These are phyloP conservation scores for Sciurus vulgaris DNA, from an alignment of 2,797 vertebrate species.

Conservation along the genomic window DNA sequence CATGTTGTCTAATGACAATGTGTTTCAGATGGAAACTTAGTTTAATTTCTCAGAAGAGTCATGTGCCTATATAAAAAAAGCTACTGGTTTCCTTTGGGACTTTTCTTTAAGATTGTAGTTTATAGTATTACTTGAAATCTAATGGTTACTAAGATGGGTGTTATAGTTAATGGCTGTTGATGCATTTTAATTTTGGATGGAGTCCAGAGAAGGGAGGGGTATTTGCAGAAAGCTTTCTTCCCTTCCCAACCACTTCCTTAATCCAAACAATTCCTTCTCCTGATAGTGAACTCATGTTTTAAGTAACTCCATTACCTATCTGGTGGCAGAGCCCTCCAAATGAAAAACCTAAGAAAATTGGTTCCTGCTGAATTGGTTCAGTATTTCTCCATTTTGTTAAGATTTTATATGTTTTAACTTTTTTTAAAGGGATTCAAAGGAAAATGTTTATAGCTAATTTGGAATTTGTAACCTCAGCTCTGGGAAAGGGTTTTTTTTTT, in stretches of 20 bases:
- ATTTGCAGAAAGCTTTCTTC: neutral
- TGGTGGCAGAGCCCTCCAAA: neutral
- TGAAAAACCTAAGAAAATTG: neutral
- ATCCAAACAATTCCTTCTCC: neutral
- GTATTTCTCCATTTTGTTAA: constrained; percentile 58
- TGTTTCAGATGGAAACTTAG: constrained; percentile 52
- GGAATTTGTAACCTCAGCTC: constrained; percentile 66
- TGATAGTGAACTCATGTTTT: constrained; percentile 9
- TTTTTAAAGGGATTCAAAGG: constrained; percentile 70
- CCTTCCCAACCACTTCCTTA: neutral
- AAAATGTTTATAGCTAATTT: constrained; percentile 48
- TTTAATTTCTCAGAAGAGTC: constrained; percentile 59
- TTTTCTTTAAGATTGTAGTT: constrained; percentile 68
- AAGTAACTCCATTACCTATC: neutral
- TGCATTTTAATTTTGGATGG: constrained; percentile 58
- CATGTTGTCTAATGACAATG: constrained; percentile 33
- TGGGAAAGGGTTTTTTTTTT: constrained; percentile 19
- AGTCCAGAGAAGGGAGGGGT: constrained; percentile 14
- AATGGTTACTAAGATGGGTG: constrained; percentile 61
- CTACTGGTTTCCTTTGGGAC: constrained; percentile 64
- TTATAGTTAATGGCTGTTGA: constrained; percentile 49
- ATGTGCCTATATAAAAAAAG: constrained; percentile 57
- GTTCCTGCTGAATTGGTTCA: constrained; percentile 3
- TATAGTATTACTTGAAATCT: constrained; percentile 75
- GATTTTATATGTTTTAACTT: constrained; percentile 63